phyloP scores from a whole-genome alignment of 2,797 vertebrate species.

The Amblyraja radiata region DNA sequence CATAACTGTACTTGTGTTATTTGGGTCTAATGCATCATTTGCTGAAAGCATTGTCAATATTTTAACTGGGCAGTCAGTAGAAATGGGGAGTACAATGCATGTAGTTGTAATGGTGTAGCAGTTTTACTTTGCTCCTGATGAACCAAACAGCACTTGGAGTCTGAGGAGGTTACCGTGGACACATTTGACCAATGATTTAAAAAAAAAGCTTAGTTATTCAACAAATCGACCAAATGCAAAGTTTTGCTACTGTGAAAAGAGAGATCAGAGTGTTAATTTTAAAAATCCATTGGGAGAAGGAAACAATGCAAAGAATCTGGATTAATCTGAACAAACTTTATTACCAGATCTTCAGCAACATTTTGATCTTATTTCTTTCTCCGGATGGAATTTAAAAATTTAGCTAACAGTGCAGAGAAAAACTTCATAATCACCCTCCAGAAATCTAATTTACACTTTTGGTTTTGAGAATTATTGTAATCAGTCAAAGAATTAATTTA shows the following conservation, averaged over 20 bases:
- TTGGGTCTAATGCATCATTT: background rate
- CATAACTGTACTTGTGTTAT: background rate
- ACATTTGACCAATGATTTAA: background rate
- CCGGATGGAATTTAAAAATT: background rate
- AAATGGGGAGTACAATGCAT: background rate
- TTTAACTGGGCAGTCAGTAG: background rate
- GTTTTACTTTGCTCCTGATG: too few relatives aligned
- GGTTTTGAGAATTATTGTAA: background rate
- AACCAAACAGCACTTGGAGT: background rate
- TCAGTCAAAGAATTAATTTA: background rate
- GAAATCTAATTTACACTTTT: background rate
- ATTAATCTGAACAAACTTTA: too few relatives aligned
- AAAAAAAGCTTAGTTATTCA: background rate
- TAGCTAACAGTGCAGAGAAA: background rate
- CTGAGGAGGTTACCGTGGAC: background rate
- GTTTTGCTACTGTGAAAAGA: background rate
- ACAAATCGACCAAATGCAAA: background rate
- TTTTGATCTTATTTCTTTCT: too few relatives aligned
- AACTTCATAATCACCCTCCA: background rate
- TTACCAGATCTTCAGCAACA: too few relatives aligned
- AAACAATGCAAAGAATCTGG: background rate
- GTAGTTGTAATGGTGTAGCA: background rate
- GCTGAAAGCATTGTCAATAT: background rate
- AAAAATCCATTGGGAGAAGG: background rate
- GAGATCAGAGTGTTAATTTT: background rate